A percentile compares a stretch with the other conserved stretches of the same genome.
These are phyloP conservation scores for Palaemon carinicauda DNA, from an alignment of 1,140 invertebrate species.

Conservation along the genomic window DNA sequence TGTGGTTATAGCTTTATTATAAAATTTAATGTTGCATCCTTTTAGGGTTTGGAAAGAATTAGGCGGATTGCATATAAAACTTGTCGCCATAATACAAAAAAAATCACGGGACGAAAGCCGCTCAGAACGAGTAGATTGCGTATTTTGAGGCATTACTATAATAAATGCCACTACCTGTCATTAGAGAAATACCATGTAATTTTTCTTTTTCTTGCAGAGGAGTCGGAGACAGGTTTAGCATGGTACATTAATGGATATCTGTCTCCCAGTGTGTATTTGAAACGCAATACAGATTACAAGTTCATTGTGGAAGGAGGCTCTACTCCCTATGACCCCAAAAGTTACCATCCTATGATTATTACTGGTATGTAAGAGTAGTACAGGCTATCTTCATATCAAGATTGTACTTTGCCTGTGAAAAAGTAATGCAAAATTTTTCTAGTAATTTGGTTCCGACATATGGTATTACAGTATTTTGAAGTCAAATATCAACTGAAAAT, in stretches of 20 bases:
- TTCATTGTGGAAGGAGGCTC: conserved; percentile 86
- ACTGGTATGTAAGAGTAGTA: conserved; percentile 66
- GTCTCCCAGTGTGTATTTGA: conserved; percentile 85
- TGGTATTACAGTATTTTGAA: no score
- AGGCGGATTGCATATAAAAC: no score
- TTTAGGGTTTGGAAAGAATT: no score
- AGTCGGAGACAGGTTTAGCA: conserved; percentile 64
- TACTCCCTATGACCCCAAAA: conserved; percentile 85
- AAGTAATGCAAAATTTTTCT: background rate
- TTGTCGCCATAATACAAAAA: no score
- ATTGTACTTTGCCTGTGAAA: no score
- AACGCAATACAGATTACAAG: conserved; percentile 83
- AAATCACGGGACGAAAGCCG: no score
- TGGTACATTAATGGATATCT: conserved; percentile 92
- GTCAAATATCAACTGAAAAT: no score
- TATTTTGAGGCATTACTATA: background rate
- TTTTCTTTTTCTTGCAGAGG: conserved; percentile 66
- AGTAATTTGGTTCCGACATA: background rate
- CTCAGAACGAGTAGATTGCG: no score
- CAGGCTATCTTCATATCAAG: no score
- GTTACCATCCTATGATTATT: conserved; percentile 92
- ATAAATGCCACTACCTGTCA: conserved; percentile 60
- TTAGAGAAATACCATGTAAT: conserved; percentile 70
- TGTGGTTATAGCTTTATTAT: no score
- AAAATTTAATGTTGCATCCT: no score